These are phyloP conservation scores for Ammospiza nelsoni DNA, from an alignment of 2,113 vertebrate species.

Conservation along the genomic window DNA sequence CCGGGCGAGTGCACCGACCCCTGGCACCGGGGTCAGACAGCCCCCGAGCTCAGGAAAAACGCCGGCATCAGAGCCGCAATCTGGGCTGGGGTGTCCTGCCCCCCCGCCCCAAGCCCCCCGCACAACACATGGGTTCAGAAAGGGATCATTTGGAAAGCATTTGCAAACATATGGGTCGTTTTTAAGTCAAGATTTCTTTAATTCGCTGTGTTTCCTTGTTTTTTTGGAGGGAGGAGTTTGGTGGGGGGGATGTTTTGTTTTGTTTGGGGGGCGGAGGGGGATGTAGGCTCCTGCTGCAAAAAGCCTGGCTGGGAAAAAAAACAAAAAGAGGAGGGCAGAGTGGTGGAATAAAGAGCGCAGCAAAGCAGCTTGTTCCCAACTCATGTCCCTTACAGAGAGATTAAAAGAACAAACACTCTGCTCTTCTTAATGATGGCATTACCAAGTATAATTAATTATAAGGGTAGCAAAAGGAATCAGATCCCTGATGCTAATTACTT, in stretches of 20 bases:
- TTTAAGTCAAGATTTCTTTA: conserved; percentile 80
- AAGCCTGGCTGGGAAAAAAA: not conserved
- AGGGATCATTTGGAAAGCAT: conserved; percentile 82
- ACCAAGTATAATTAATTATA: conserved; percentile 67
- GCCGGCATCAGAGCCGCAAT: conserved; percentile 39
- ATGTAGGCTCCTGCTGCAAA: not conserved
- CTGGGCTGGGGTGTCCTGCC: conserved; percentile 37
- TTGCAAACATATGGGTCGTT: conserved; percentile 85
- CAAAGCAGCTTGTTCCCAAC: conserved; percentile 61
- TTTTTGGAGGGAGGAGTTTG: conserved; percentile 3
- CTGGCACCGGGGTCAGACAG: conserved; percentile 67
- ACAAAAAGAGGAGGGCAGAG: not conserved
- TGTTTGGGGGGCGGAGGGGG: not conserved
- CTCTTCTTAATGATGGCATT: conserved; percentile 61
- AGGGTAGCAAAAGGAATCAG: conserved; percentile 56
- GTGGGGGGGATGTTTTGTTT: not conserved
- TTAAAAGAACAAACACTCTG: conserved; percentile 63
- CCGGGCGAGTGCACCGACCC: conserved; percentile 61
- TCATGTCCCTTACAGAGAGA: conserved; percentile 48
- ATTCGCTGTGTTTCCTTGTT: conserved; percentile 79
- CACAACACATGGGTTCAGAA: conserved; percentile 53
- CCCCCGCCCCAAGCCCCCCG: not conserved
- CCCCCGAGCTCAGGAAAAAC: conserved; percentile 59
- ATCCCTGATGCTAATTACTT: conserved; percentile 57
- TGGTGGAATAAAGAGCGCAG: conserved; percentile 47